phyloP scores from a whole-genome alignment of 2,888 invertebrate genomes.

The Euplagia quadripunctaria region DNA sequence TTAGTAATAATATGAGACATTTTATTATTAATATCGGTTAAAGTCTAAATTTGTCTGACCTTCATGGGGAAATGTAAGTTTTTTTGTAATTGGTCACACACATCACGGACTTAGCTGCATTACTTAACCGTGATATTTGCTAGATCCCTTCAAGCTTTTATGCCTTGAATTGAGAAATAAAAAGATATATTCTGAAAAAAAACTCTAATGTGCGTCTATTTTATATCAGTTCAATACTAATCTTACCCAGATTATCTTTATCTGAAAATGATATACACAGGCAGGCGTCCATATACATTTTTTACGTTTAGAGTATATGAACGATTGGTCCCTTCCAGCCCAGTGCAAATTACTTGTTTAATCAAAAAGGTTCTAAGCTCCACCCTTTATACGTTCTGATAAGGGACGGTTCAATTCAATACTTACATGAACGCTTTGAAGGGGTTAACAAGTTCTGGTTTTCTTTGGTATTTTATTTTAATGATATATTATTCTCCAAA shows the following conservation, averaged over 20 bases:
- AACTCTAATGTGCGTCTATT: not conserved
- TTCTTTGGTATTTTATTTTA: conserved; percentile 9
- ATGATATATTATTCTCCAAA: not conserved
- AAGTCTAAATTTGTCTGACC: too few relatives aligned
- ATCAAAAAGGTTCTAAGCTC: conserved; percentile 28
- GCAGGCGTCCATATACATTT: conserved; percentile 7
- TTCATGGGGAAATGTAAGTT: too few relatives aligned
- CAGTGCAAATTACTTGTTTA: conserved; percentile 28
- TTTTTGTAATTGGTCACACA: too few relatives aligned
- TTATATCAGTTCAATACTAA: not conserved
- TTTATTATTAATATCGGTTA: too few relatives aligned
- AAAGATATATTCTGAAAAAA: not conserved
- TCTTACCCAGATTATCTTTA: not conserved
- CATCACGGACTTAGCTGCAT: too few relatives aligned
- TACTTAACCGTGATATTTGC: too few relatives aligned
- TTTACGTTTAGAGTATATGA: conserved; percentile 18
- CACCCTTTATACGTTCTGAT: conserved; percentile 23
- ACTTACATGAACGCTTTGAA: conserved; percentile 11
- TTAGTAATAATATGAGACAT: too few relatives aligned
- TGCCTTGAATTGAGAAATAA: not conserved
- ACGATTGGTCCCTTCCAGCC: conserved; percentile 25
- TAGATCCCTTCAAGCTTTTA: not conserved
- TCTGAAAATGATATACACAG: conserved; percentile 10
- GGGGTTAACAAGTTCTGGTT: conserved; percentile 9
- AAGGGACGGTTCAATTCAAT: conserved; percentile 12